Evolutionary conservation across 2,888 invertebrate genomes (phyloP).

Genomic region (Erebia aethiops): DNA sequence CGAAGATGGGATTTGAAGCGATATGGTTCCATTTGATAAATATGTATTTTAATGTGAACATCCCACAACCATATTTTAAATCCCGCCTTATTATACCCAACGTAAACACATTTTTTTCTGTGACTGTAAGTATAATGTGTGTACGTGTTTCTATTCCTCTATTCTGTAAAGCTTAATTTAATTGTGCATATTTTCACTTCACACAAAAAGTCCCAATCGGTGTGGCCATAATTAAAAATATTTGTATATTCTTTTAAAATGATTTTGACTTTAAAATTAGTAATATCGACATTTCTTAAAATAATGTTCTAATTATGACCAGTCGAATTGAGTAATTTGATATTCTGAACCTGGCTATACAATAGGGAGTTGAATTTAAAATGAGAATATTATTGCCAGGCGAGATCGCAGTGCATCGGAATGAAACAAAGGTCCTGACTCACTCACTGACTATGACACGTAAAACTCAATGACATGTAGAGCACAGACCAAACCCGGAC

Average conservation of each 20-base stretch:
- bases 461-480: too few species aligned
- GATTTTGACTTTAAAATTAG: neutral
- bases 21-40: conserved; percentile 1
- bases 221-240: conserved; percentile 17
- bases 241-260: neutral
- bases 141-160: conserved; percentile 48
- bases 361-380: neutral
- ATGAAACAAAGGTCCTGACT: too few species aligned
- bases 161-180: conserved; percentile 36
- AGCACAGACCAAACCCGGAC: too few species aligned
- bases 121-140: conserved; percentile 11
- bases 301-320: neutral
- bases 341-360: conserved; percentile 25
- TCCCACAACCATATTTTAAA: conserved; percentile 16
- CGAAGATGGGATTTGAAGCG: conserved; percentile 18
- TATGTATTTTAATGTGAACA: neutral
- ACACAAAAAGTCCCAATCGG: conserved; percentile 31
- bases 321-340: conserved; percentile 17
- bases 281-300: neutral
- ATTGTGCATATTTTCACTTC: conserved; percentile 29
- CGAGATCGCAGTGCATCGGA: too few species aligned
- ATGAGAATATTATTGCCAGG: neutral
- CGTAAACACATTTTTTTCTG: conserved; percentile 16
- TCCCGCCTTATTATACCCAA: conserved; percentile 18
- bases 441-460: too few species aligned